Evolutionary conservation across 2,797 vertebrate species (phyloP).

Genomic region (Leptoclinus maculatus): DNA sequence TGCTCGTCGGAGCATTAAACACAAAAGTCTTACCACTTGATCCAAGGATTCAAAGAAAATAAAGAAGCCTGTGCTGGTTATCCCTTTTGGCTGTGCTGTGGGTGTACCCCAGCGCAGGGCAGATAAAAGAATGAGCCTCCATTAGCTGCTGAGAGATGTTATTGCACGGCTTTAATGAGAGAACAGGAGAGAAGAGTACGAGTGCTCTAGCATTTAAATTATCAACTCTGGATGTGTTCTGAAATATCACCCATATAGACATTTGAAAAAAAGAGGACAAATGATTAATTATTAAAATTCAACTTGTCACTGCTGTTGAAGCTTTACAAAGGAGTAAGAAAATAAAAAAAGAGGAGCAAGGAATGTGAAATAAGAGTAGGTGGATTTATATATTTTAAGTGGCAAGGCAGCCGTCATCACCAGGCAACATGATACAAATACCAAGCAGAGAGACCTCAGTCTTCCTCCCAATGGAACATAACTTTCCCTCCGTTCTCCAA

Average conservation of each 20-base stretch:
- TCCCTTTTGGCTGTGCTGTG: conserved; percentile 57
- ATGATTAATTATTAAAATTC: background rate
- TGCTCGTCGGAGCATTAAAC: conserved; percentile 61
- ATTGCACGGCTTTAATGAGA: conserved; percentile 55
- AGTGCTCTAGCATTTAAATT: conserved; percentile 43
- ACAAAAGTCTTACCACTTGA: conserved; percentile 68
- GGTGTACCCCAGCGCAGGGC: conserved; percentile 48
- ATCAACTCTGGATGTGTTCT: conserved; percentile 48
- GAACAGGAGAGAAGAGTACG: conserved; percentile 32
- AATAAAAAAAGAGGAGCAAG: conserved; percentile 13
- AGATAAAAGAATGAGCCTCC: conserved; percentile 54
- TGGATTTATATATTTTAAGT: conserved; percentile 11
- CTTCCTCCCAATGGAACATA: conserved; percentile 12
- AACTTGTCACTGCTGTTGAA: background rate
- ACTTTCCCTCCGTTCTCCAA: background rate
- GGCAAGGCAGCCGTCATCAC: conserved; percentile 3
- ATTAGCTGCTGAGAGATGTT: conserved; percentile 49
- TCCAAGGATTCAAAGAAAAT: conserved; percentile 71
- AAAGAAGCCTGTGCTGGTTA: conserved; percentile 53
- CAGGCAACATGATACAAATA: conserved; percentile 19
- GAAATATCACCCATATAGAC: conserved; percentile 29
- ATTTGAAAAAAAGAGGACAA: background rate
- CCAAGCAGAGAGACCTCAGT: conserved; percentile 20
- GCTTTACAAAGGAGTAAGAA: conserved; percentile 15
- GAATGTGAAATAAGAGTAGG: conserved; percentile 37